Conservation (phyloP, 1,140 invertebrate species). For the Drosophila yakuba region DNA sequence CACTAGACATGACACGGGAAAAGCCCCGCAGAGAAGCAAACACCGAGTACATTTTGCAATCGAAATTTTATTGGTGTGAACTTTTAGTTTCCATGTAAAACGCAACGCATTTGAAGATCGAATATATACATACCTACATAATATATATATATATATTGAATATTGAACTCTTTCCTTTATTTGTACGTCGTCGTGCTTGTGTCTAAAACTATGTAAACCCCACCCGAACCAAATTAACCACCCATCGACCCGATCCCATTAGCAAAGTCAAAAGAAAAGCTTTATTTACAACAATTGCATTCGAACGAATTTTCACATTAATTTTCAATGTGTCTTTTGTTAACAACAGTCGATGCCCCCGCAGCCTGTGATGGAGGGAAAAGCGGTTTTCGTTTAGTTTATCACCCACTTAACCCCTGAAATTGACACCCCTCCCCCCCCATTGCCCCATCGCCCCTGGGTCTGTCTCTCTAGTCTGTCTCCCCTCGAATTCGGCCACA, state of each 20-base stretch:
- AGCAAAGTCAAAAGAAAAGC: slow-evolving; percentile 40
- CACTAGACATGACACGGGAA: slow-evolving; percentile 23
- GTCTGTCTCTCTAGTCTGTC: slow-evolving; percentile 2
- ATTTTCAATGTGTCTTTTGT: slow-evolving; percentile 57
- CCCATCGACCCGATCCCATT: slow-evolving; percentile 22
- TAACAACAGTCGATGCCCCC: slow-evolving; percentile 34
- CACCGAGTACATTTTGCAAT: slow-evolving; percentile 60
- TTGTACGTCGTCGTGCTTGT: slow-evolving; percentile 80
- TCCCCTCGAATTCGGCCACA: slow-evolving; percentile 35
- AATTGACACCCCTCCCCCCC: background rate
- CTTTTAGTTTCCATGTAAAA: slow-evolving; percentile 68
- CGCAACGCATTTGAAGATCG: slow-evolving; percentile 75
- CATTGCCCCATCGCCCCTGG: slow-evolving; percentile 14
- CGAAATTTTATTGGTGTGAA: slow-evolving; percentile 64
- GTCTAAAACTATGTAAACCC: slow-evolving; percentile 74
- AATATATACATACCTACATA: slow-evolving; percentile 68
- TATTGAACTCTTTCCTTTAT: slow-evolving; percentile 72
- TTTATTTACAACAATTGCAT: slow-evolving; percentile 52
- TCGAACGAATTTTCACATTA: slow-evolving; percentile 48
- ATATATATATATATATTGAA: slow-evolving; percentile 62
- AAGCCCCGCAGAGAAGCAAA: slow-evolving; percentile 19
- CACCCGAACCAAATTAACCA: slow-evolving; percentile 35
- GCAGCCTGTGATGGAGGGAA: slow-evolving; percentile 15
- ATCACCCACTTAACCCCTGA: background rate
- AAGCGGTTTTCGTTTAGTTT: slow-evolving; percentile 31